Percentiles rank a stretch among this genome's conserved stretches.
These are phyloP conservation scores for Acrossocheilus fasciatus DNA, from an alignment of 2,797 vertebrate genomes.

Conservation along the genomic window DNA sequence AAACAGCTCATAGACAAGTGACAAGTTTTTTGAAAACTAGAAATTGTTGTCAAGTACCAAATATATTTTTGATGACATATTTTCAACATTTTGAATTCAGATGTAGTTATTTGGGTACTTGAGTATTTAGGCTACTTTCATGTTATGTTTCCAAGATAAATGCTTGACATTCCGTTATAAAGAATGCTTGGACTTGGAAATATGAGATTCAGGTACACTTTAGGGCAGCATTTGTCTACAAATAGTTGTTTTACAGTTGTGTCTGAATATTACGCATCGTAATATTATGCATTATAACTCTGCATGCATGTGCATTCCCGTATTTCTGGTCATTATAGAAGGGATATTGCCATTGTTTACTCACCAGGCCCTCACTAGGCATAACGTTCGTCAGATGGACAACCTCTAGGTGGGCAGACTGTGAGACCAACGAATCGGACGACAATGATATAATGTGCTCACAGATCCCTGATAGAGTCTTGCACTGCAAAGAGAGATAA, in stretches of 20 bases:
- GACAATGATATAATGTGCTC: constrained; percentile 85
- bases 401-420: constrained; percentile 80
- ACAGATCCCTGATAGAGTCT: constrained; percentile 71
- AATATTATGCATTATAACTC: neutral
- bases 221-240: neutral
- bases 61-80: neutral
- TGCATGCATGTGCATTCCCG: neutral
- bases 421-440: constrained; percentile 80
- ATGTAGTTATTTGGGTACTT: neutral
- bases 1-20: neutral
- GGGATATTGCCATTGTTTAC: constrained; percentile 50
- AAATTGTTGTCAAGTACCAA: neutral
- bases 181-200: neutral
- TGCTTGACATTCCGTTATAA: neutral
- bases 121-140: neutral
- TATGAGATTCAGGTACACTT: neutral
- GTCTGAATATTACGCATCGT: neutral
- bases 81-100: neutral
- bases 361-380: constrained; percentile 81
- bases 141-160: neutral
- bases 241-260: neutral
- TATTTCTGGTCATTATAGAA: neutral
- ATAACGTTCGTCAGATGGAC: constrained; percentile 79
- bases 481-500: constrained; percentile 56
- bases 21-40: neutral